Evolutionary conservation across 2,888 invertebrate species (phyloP), one percentile per base, ranked within the genome.

Genomic region (Drosophila rubida): DNA sequence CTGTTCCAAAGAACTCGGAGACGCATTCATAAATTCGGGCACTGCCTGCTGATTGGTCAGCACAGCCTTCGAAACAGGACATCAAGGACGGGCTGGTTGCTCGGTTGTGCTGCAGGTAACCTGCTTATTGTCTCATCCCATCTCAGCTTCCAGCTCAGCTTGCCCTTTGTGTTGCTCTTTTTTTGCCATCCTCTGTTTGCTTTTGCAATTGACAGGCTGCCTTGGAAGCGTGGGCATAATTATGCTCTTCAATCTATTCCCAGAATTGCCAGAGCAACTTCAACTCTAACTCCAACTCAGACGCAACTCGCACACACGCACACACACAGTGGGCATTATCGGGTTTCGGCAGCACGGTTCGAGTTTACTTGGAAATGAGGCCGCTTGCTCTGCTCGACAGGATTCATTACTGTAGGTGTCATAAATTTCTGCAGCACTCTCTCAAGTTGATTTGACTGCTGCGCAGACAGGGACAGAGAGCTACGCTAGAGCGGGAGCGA

Each of bases 211-310:
- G 81, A 75, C 80, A 80, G 69, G 32, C 64, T 53, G 51, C 9
- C 44, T 65, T 61, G 71, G 69, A 87, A 83, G 89, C 84, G 86
- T 87, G 89, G 73, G 81, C 76, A 73, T 77, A 86, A 88, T 87
- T 84, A 87, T 89, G 78, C 58, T 74, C 74, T 67, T 79, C 78
- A 86, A 89, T 81, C 71, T 77, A 64, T 87, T 89, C 89, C 63
- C 16, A 39, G 87, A 87, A 87, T 42, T 60, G 42, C 11, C 0
- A 46, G 50, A 23, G n/a, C 35, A 71, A 42, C 46, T 45, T 49
- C 48, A 69, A 61, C 50, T 53, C 41, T 41, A 57, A 45, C 44
- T 41, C 51, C 49, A 37, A 54, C 39, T 25, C 27, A 22, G 8
- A 14, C 19, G 13, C 42, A 32, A 32, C 1, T 19, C n/a, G 19